Conservation (phyloP, 2,113 vertebrate species). For the Podarcis muralis region DNA sequence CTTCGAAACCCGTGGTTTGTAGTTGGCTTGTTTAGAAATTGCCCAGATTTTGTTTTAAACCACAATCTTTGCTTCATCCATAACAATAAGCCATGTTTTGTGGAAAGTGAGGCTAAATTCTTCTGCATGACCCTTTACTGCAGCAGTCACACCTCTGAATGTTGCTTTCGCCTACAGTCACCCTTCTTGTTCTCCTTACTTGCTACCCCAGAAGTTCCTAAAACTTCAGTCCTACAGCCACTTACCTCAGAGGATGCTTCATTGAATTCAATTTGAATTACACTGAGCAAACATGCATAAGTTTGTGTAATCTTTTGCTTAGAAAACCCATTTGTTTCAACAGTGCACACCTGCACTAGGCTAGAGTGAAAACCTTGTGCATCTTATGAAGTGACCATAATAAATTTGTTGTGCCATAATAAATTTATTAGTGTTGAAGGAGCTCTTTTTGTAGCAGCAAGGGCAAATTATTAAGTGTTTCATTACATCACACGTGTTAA, state of each 20-base stretch:
- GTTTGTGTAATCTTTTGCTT: neutral
- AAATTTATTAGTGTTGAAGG: neutral
- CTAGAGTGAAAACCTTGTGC: neutral
- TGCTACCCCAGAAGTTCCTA: neutral
- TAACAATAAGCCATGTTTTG: neutral
- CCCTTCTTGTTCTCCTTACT: too few relatives aligned
- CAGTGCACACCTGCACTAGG: neutral
- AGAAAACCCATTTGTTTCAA: neutral
- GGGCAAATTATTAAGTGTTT: neutral
- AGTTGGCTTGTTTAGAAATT: neutral
- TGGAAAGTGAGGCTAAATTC: neutral
- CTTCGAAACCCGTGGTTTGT: too few relatives aligned
- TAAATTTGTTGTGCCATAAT: neutral
- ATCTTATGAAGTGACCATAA: neutral
- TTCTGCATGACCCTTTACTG: neutral
- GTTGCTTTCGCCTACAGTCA: neutral
- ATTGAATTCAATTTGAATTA: too few relatives aligned
- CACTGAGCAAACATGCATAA: too few relatives aligned
- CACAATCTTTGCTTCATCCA: neutral
- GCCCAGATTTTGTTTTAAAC: neutral
- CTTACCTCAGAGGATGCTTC: too few relatives aligned
- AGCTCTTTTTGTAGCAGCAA: neutral
- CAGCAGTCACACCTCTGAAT: neutral
- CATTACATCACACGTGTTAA: conserved; percentile 8
- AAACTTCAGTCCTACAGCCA: neutral